Evolutionary conservation across 2,888 invertebrate genomes (phyloP), one percentile per base, ranked within the genome.

Genomic region (Hyposoter dolosus): DNA sequence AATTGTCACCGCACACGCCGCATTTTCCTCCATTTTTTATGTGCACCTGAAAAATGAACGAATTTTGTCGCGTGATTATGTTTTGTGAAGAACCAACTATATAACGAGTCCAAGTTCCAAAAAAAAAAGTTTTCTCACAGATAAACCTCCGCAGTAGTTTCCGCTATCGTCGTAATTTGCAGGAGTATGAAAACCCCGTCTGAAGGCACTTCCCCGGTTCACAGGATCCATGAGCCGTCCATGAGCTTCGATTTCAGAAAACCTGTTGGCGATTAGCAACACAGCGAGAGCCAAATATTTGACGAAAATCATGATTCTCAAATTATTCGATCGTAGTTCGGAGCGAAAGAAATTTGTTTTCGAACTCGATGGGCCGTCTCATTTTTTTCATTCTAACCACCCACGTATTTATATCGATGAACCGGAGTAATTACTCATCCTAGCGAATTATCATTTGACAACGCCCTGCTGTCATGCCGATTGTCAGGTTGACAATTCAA

Each of bases 1-100:
- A 95, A 85, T 94, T 92, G 89, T 95, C 95, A 0, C 96, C 96
- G 88, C 95, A 96, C 0, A 94, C 84, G 0, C 96, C 96, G 88
- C 96, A 96, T 82, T 93, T 94, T 0, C 95, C 95, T 17, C 89
- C 91, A 84, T 95, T 93, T 47, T 45, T 0, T 0, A 5, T 0
- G n/a, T 84, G 65, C 3, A 71, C 53, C 87, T 87, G 15, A n/a
- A 50, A 65, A 71, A 17, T 7, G 23, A 10, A 71, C 0, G 12
- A 28, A 47, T 45, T 28, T 28, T 15, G 23, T 17, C 9, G n/a
- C 1, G n/a, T 17, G 5, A 6, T 35, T 35, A 35, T 5, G 6
- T 35, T 35, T 35, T 6, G 35, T 35, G 35, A 35, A 4, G 35
- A 35, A 35, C 35, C 5, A 35, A 35, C 6, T 35, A 35, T 0